Percentiles rank a stretch among this genome's conserved stretches.
phyloP scores from a whole-genome alignment of 2,113 vertebrate genomes.

The Psilopogon haemacephalus region DNA sequence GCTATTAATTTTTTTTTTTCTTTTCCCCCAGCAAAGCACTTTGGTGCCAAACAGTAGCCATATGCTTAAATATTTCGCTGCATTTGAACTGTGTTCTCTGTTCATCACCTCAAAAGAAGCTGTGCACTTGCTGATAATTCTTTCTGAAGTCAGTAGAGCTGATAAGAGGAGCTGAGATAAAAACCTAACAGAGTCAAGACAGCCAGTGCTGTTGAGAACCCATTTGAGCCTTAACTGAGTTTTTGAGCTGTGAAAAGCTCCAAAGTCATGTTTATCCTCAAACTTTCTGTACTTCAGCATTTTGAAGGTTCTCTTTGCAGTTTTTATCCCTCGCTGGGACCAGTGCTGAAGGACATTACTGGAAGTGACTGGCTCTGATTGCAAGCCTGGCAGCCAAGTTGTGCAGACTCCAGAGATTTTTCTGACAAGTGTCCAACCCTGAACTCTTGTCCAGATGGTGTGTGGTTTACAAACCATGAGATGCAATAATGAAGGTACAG shows the following conservation, averaged over 20 bases:
- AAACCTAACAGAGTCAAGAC: background rate
- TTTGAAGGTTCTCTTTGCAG: background rate
- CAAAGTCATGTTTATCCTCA: background rate
- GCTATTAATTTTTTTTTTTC: background rate
- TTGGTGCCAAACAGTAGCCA: constrained; percentile 4
- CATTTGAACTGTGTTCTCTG: background rate
- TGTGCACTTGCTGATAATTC: background rate
- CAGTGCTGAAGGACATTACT: background rate
- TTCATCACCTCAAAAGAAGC: constrained; percentile 2
- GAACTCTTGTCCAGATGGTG: constrained; percentile 10
- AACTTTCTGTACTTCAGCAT: background rate
- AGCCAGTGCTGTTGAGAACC: background rate
- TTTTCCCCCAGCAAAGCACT: background rate
- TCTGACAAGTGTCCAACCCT: background rate
- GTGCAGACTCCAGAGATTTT: background rate
- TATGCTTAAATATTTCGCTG: background rate
- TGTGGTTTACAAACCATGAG: constrained; percentile 12
- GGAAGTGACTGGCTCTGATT: background rate
- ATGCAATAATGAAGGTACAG: constrained; percentile 15
- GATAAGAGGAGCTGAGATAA: background rate
- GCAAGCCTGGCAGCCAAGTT: background rate
- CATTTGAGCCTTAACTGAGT: background rate
- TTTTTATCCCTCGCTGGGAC: background rate
- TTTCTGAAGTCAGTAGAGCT: background rate
- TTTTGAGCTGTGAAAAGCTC: background rate